Percentiles rank a stretch among this genome's conserved stretches.
Conservation (phyloP, 2,113 vertebrate genomes). For the Dasyprocta punctata region DNA sequence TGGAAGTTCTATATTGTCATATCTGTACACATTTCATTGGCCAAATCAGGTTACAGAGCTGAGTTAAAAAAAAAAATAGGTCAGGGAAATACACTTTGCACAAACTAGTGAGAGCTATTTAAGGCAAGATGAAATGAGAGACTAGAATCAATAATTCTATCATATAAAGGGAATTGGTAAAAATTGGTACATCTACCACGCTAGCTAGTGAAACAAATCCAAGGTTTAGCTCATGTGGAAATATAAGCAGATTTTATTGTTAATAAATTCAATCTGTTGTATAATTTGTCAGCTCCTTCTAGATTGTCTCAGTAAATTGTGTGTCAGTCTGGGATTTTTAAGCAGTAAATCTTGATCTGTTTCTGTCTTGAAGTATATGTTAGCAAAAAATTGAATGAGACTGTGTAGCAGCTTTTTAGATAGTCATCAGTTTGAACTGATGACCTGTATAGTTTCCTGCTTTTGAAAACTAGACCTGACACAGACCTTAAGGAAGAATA, state of each 20-base stretch:
- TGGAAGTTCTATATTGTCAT: neutral
- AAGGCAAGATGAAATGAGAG: neutral
- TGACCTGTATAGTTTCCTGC: neutral
- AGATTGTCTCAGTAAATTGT: conserved; percentile 6
- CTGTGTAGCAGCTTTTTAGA: neutral
- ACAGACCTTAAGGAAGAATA: neutral
- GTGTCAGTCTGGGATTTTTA: neutral
- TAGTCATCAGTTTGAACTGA: neutral
- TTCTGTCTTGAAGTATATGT: neutral
- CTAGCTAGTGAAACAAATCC: neutral
- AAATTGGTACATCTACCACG: neutral
- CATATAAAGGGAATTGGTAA: neutral
- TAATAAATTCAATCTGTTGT: neutral
- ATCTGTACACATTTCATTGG: neutral
- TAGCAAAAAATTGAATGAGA: conserved; percentile 12
- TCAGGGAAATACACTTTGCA: neutral
- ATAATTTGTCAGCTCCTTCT: neutral
- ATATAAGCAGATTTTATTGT: neutral
- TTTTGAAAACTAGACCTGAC: neutral
- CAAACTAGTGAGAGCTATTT: neutral
- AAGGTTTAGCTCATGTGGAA: neutral
- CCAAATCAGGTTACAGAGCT: neutral
- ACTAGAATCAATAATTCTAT: neutral
- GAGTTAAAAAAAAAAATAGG: neutral
- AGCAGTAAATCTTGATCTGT: neutral